Evolutionary conservation across 2,797 vertebrate genomes (phyloP).

Genomic region (Spinus olivaceus): DNA sequence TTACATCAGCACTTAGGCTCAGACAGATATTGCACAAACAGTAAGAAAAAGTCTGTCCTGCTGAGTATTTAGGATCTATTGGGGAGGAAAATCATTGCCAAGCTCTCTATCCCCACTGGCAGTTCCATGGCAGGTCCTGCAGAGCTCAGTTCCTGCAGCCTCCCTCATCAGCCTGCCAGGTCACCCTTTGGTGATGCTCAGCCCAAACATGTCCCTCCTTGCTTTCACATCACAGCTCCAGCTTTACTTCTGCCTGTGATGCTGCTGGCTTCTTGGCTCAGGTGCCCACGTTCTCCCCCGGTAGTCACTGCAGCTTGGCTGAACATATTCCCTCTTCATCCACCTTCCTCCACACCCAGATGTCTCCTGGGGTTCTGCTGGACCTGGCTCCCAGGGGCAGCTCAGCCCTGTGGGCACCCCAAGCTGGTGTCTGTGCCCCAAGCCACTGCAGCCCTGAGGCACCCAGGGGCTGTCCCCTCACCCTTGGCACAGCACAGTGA

Average conservation of each 20-base stretch:
- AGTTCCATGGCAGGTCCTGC: neutral
- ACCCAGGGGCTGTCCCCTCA: rapidly evolving
- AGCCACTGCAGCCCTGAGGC: neutral
- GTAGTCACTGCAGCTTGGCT: neutral
- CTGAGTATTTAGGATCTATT: neutral
- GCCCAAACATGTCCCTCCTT: neutral
- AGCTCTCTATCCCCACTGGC: neutral
- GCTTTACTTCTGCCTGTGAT: neutral
- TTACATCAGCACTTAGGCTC: neutral
- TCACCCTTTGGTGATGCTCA: neutral
- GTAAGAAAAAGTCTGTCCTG: neutral
- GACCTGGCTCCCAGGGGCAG: neutral
- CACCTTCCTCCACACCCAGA: neutral
- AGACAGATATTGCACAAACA: neutral
- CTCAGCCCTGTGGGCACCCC: rapidly evolving
- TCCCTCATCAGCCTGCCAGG: rapidly evolving
- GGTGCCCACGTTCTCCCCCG: neutral
- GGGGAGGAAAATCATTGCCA: rapidly evolving
- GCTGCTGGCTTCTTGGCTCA: neutral
- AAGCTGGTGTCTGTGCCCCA: neutral
- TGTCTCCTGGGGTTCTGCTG: neutral
- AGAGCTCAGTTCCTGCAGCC: neutral
- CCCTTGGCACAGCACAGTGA: rapidly evolving
- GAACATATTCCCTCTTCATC: neutral
- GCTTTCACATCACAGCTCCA: neutral